These are phyloP conservation scores for Sebastes iracundus DNA, from an alignment of 2,797 vertebrate genomes.

Conservation along the genomic window DNA sequence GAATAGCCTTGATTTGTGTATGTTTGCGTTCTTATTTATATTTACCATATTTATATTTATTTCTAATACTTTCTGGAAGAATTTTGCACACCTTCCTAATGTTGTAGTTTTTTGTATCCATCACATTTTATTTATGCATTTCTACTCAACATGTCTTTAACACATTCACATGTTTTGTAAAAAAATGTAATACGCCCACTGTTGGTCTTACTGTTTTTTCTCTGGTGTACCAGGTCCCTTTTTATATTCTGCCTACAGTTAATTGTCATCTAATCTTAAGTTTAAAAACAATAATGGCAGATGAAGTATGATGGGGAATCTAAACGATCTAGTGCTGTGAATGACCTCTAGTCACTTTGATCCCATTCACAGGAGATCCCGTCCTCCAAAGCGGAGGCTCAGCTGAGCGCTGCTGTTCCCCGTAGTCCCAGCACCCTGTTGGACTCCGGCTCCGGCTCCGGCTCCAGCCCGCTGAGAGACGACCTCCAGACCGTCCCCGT, in stretches of 20 bases:
- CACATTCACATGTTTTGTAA: not conserved
- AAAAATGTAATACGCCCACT: not conserved
- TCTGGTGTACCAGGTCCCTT: not conserved
- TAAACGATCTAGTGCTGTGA: not conserved
- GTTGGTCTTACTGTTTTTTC: not conserved
- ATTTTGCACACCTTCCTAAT: not conserved
- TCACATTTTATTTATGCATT: not conserved
- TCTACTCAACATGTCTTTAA: not conserved
- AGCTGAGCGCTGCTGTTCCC: slow-evolving; percentile 32
- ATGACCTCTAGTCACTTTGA: not conserved
- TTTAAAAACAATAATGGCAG: not conserved
- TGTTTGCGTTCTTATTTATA: not conserved
- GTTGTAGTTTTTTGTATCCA: not conserved
- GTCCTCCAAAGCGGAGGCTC: slow-evolving; percentile 22
- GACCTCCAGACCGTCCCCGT: slow-evolving; percentile 66
- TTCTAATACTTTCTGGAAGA: not conserved
- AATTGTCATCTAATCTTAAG: not conserved
- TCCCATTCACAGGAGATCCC: slow-evolving; percentile 38
- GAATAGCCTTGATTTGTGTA: not conserved
- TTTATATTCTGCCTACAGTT: not conserved
- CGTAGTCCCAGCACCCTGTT: slow-evolving; percentile 23
- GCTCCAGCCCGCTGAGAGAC: slow-evolving; percentile 45
- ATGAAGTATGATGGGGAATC: not conserved
- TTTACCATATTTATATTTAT: not conserved
- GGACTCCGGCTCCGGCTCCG: slow-evolving; percentile 10